These are phyloP conservation scores for Cynaeus angustus DNA, from an alignment of 2,888 invertebrate species.

Conservation along the genomic window DNA sequence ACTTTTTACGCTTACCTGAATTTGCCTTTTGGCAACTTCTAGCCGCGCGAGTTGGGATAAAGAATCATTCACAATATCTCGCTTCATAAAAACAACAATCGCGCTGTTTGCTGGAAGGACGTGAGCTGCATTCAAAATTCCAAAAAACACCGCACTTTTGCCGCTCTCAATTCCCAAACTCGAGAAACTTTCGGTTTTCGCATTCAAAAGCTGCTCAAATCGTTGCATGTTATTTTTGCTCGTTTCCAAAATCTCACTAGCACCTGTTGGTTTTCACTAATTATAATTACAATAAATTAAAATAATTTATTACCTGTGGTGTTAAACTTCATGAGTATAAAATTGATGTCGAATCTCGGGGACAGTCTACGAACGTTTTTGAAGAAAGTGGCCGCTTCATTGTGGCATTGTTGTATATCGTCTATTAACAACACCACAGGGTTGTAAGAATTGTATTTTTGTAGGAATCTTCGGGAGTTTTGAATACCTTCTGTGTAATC, in stretches of 20 bases:
- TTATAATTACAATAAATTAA: not conserved
- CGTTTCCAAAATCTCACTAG: slow-evolving; percentile 58
- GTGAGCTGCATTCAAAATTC: slow-evolving; percentile 76
- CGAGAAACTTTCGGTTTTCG: slow-evolving; percentile 47
- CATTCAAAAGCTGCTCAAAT: slow-evolving; percentile 52
- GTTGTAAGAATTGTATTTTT: slow-evolving; percentile 54
- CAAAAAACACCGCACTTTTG: slow-evolving; percentile 75
- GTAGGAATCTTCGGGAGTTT: slow-evolving; percentile 50
- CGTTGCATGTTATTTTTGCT: slow-evolving; percentile 51
- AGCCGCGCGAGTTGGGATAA: slow-evolving; percentile 27
- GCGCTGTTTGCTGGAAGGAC: slow-evolving; percentile 78
- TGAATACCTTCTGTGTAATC: slow-evolving; percentile 43
- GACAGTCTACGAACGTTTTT: slow-evolving; percentile 52
- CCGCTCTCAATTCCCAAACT: slow-evolving; percentile 57
- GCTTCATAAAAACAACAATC: slow-evolving; percentile 77
- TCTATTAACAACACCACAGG: slow-evolving; percentile 63
- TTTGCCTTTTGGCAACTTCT: slow-evolving; percentile 14
- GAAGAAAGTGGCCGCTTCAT: slow-evolving; percentile 58
- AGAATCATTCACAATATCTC: slow-evolving; percentile 66
- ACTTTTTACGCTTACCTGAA: slow-evolving; percentile 23
- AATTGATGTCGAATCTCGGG: slow-evolving; percentile 55
- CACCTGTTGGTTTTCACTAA: slow-evolving; percentile 57
- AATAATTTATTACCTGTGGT: slow-evolving; percentile 61
- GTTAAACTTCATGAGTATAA: slow-evolving; percentile 65
- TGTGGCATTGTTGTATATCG: slow-evolving; percentile 56